Conservation (phyloP, 2,797 vertebrate species). For the Rhabdomys pumilio region DNA sequence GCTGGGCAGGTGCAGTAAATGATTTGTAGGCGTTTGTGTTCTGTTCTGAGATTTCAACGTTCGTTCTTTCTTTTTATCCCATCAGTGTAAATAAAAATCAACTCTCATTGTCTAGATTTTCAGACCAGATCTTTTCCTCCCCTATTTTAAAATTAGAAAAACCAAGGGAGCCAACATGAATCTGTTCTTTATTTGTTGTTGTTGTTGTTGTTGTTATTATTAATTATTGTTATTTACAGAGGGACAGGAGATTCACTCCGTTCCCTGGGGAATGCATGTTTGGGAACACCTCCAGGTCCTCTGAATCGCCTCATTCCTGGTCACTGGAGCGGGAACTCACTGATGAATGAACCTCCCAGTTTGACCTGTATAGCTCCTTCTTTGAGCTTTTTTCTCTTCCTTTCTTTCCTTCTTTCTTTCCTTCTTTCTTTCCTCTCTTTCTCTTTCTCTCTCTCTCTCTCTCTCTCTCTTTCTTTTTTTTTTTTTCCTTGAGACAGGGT, state of each 20-base stretch:
- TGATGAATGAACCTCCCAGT: not conserved
- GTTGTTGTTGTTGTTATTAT: not conserved
- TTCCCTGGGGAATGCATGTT: not conserved
- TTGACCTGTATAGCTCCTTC: not conserved
- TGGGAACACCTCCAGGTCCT: not conserved
- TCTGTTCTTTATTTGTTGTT: not conserved
- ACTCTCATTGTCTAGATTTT: not conserved
- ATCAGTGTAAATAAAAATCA: slow-evolving; percentile 38
- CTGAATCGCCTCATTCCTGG: not conserved
- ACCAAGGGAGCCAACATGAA: not conserved
- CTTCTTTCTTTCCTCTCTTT: too few species aligned
- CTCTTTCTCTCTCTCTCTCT: too few species aligned
- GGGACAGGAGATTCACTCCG: not conserved
- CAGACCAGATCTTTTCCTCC: not conserved
- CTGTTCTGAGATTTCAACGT: slow-evolving; percentile 37
- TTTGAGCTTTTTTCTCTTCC: too few species aligned
- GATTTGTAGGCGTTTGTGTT: not conserved
- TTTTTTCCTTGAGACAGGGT: not conserved
- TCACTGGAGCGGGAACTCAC: not conserved
- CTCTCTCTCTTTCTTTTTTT: too few species aligned
- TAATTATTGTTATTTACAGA: not conserved
- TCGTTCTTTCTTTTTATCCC: not conserved
- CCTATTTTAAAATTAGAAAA: slow-evolving; percentile 30
- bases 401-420: too few species aligned
- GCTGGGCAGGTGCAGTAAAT: not conserved